Evolutionary conservation across 2,797 vertebrate species (phyloP).

Genomic region (Hydrolagus colliei): DNA sequence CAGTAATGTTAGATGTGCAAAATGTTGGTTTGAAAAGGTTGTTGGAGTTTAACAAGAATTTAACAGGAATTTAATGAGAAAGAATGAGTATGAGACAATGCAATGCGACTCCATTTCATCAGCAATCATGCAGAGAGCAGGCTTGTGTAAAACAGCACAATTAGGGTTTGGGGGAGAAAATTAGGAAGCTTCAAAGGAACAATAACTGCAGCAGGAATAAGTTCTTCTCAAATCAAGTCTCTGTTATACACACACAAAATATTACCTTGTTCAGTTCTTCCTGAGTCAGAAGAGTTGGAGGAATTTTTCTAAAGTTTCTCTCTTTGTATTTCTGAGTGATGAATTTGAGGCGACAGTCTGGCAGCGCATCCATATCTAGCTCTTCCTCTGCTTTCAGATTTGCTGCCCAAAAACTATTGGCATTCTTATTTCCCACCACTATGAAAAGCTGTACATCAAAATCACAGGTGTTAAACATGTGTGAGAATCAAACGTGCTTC

Average conservation of each 20-base stretch:
- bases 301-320: conserved; percentile 71
- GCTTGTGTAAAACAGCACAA: too few relatives aligned
- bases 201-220: too few relatives aligned
- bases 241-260: background rate
- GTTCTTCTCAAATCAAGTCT: too few relatives aligned
- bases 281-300: conserved; percentile 59
- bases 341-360: conserved; percentile 73
- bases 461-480: background rate
- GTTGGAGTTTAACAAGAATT: too few relatives aligned
- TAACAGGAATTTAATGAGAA: too few relatives aligned
- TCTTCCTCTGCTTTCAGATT: conserved; percentile 74
- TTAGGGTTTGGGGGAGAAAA: too few relatives aligned
- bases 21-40: too few relatives aligned
- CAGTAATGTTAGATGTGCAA: too few relatives aligned
- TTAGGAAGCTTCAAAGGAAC: too few relatives aligned
- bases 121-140: too few relatives aligned
- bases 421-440: conserved; percentile 80
- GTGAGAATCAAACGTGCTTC: background rate
- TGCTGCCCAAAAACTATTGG: conserved; percentile 88
- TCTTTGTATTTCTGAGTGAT: conserved; percentile 86
- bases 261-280: conserved; percentile 82
- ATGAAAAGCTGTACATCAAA: conserved; percentile 71
- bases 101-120: too few relatives aligned
- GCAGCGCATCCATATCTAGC: conserved; percentile 59
- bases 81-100: too few relatives aligned